Conservation (phyloP, 2,797 vertebrate species). For the Poeciliopsis gracilis region DNA sequence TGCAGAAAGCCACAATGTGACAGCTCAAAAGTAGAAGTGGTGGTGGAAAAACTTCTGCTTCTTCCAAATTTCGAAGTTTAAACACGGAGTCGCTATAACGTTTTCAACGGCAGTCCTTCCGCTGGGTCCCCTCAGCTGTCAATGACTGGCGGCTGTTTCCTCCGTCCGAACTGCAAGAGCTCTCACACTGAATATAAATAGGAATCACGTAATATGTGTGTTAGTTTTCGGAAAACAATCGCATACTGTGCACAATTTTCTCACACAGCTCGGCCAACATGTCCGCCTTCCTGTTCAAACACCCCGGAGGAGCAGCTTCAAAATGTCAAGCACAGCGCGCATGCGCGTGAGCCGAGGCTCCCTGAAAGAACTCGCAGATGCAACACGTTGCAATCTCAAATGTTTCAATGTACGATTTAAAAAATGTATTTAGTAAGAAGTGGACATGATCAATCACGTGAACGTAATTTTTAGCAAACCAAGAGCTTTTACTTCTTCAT, state of each 20-base stretch:
- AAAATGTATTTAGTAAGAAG: not conserved
- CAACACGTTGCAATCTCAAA: slow-evolving; percentile 55
- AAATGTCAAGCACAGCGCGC: slow-evolving; percentile 77
- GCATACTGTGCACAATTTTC: slow-evolving; percentile 78
- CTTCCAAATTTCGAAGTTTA: slow-evolving; percentile 79
- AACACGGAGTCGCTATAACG: slow-evolving; percentile 65
- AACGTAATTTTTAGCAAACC: not conserved
- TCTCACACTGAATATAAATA: slow-evolving; percentile 16
- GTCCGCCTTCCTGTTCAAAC: slow-evolving; percentile 98
- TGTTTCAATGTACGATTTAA: not conserved
- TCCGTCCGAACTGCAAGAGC: slow-evolving; percentile 9
- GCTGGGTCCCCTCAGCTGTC: slow-evolving; percentile 49
- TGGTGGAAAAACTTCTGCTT: slow-evolving; percentile 80
- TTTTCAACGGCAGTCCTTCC: slow-evolving; percentile 46
- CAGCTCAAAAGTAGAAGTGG: slow-evolving; percentile 86
- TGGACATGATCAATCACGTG: not conserved
- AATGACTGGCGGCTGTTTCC: slow-evolving; percentile 22
- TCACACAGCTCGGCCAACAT: slow-evolving; percentile 86
- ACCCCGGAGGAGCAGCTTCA: slow-evolving; percentile 77
- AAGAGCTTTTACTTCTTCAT: not conserved
- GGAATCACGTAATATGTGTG: slow-evolving; percentile 34
- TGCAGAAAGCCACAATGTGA: slow-evolving; percentile 77
- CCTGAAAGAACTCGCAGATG: slow-evolving; percentile 38
- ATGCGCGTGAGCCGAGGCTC: slow-evolving; percentile 64
- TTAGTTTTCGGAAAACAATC: slow-evolving; percentile 64